These are phyloP conservation scores for Zygothrica quintamaculata DNA, from an alignment of 2,888 invertebrate genomes.

Conservation along the genomic window DNA sequence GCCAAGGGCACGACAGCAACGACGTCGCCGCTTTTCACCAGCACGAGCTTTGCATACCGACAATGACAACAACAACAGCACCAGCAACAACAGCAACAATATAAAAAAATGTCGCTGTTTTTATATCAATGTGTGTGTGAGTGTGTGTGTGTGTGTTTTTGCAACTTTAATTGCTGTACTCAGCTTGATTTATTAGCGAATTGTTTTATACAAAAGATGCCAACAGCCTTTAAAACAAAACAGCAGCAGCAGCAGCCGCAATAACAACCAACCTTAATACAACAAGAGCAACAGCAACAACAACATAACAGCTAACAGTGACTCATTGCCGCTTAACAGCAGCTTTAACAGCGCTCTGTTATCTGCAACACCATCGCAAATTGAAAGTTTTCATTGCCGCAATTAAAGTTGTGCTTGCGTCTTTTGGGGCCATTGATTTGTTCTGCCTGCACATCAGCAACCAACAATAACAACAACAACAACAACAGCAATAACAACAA, in stretches of 20 bases:
- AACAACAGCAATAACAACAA: conserved; percentile 4
- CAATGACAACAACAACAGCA: conserved; percentile 48
- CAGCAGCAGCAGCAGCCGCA: conserved; percentile 32
- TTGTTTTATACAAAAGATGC: conserved; percentile 71
- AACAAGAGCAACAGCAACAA: conserved; percentile 18
- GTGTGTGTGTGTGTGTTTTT: conserved; percentile 57
- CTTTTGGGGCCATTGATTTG: conserved; percentile 56
- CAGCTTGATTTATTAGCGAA: conserved; percentile 78
- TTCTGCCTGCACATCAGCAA: conserved; percentile 19
- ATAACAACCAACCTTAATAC: too few species aligned
- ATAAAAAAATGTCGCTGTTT: conserved; percentile 57
- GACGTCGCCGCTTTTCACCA: conserved; percentile 68
- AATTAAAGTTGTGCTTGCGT: conserved; percentile 52
- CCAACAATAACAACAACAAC: conserved; percentile 18
- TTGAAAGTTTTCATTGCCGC: conserved; percentile 64
- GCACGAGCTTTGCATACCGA: conserved; percentile 81
- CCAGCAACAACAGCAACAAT: conserved; percentile 31
- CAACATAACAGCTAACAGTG: conserved; percentile 51
- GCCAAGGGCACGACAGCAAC: conserved; percentile 69
- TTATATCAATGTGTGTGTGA: conserved; percentile 29
- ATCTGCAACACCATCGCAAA: conserved; percentile 74
- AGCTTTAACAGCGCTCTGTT: conserved; percentile 64
- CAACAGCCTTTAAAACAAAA: conserved; percentile 57
- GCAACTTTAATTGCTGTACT: conserved; percentile 81
- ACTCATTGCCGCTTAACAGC: conserved; percentile 56